Percentiles rank a stretch among this genome's conserved stretches.
Conservation (phyloP, 1,140 invertebrate species). For the Oscheius sp. region DNA sequence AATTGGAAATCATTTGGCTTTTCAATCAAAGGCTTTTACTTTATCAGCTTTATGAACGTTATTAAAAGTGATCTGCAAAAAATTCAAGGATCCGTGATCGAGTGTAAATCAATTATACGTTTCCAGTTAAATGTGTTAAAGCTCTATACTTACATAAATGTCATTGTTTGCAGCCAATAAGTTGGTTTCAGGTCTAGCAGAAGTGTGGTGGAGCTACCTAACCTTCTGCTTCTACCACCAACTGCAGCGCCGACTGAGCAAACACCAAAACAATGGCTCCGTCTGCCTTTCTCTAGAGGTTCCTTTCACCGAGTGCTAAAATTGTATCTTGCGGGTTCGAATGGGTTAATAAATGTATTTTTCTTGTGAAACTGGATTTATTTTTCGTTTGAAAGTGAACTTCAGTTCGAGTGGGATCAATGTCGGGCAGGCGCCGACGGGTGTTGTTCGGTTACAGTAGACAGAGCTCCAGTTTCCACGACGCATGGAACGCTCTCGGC, state of each 20-base stretch:
- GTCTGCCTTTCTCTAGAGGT: background rate
- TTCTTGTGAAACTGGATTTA: background rate
- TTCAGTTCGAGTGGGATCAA: background rate
- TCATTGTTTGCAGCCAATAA: no score
- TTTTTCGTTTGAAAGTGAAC: background rate
- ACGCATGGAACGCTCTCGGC: background rate
- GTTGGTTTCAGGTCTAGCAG: background rate
- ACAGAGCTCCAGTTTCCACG: background rate
- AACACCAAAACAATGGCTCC: background rate
- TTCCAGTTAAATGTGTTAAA: no score
- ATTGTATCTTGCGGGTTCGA: background rate
- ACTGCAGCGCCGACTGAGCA: background rate
- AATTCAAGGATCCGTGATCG: no score
- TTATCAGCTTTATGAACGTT: no score
- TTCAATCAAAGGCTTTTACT: no score
- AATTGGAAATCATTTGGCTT: no score
- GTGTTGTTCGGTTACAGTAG: constrained; percentile 1
- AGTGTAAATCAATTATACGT: no score
- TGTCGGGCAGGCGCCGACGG: background rate
- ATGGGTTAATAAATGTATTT: background rate
- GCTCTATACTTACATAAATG: no score
- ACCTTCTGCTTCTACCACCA: background rate
- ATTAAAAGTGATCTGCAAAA: no score
- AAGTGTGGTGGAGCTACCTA: constrained; percentile 5
- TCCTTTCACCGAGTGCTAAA: background rate